phyloP scores from a whole-genome alignment of 2,113 vertebrate genomes.

The Serranochromis macrocephalus region DNA sequence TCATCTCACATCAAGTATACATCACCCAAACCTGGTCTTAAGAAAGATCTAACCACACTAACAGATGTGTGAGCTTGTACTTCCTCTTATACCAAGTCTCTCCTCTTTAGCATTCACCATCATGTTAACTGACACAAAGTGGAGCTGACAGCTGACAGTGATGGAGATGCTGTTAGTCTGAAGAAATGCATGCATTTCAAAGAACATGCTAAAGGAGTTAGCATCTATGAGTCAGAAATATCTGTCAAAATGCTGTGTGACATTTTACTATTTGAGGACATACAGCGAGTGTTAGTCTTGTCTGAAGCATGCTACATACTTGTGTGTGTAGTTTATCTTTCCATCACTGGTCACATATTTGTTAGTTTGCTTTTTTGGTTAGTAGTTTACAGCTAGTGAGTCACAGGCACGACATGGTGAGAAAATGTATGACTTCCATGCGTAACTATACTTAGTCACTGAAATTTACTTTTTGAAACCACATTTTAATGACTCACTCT shows the following conservation, averaged over 20 bases:
- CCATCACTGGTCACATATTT: not conserved
- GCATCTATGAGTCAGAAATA: not conserved
- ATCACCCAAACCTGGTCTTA: not conserved
- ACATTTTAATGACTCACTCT: not conserved
- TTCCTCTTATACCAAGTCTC: not conserved
- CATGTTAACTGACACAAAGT: not conserved
- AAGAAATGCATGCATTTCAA: not conserved
- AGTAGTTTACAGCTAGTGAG: accelerated
- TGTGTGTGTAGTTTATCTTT: not conserved
- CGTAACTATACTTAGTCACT: not conserved
- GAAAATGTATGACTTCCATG: not conserved
- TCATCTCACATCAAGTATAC: not conserved
- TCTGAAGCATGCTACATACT: not conserved
- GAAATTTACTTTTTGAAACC: not conserved
- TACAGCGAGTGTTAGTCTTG: not conserved
- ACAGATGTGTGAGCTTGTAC: not conserved
- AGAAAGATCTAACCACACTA: not conserved
- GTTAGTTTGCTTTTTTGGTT: not conserved
- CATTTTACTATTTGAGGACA: not conserved
- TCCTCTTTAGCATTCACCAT: not conserved
- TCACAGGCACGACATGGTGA: not conserved
- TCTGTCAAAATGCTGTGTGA: not conserved
- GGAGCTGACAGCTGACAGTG: not conserved
- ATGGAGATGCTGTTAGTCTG: not conserved
- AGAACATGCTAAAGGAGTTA: not conserved